Evolutionary conservation across 1,140 invertebrate species (phyloP).

Genomic region (Drosophila tsacasi): DNA sequence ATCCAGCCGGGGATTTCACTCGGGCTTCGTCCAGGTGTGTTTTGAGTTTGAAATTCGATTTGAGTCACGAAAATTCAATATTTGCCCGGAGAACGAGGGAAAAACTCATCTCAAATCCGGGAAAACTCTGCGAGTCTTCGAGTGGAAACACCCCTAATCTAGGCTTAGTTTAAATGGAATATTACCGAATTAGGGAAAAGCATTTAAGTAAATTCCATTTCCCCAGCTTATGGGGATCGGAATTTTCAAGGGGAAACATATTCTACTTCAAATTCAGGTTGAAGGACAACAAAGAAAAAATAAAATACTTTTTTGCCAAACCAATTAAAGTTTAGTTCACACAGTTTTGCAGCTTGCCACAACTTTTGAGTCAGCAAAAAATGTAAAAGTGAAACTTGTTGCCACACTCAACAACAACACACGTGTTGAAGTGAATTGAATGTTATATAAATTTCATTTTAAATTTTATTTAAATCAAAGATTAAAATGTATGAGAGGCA

Average conservation of each 20-base stretch:
- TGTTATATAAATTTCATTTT: no score
- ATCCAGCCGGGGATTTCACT: conserved; percentile 14
- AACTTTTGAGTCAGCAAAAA: conserved; percentile 10
- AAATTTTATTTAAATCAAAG: not conserved
- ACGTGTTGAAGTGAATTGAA: not conserved
- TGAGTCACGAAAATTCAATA: conserved; percentile 26
- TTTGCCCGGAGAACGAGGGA: not conserved
- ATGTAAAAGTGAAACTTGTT: not conserved
- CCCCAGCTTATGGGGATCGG: not conserved
- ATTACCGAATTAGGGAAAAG: not conserved
- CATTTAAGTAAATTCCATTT: not conserved
- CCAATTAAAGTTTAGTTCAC: conserved; percentile 23
- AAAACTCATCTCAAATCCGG: not conserved
- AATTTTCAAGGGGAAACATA: not conserved
- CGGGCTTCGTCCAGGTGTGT: conserved; percentile 9
- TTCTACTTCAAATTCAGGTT: not conserved
- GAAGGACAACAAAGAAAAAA: not conserved
- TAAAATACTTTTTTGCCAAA: not conserved
- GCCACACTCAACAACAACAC: not conserved
- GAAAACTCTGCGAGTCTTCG: conserved; percentile 5
- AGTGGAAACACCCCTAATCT: conserved; percentile 14
- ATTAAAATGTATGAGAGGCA: not conserved
- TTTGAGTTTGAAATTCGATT: conserved; percentile 1
- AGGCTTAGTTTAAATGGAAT: not conserved
- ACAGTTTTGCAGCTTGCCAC: not conserved